Percentiles rank a stretch among this genome's conserved stretches.
These are phyloP conservation scores for Luscinia luscinia DNA, from an alignment of 2,797 vertebrate genomes.

Conservation along the genomic window DNA sequence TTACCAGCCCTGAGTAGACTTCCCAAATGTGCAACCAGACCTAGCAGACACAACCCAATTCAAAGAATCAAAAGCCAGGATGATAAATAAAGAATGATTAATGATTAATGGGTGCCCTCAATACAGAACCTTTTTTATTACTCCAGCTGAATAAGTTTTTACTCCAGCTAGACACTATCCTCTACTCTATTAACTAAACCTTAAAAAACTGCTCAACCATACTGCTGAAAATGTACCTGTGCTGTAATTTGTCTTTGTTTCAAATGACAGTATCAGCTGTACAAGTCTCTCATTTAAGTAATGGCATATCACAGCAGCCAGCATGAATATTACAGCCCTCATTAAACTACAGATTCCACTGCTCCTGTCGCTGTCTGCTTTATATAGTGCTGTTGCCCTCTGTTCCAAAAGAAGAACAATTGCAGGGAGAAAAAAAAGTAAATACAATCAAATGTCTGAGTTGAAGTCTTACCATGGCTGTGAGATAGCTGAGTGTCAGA, in stretches of 20 bases:
- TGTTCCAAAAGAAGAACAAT: not conserved
- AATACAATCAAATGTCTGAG: not conserved
- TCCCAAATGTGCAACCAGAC: not conserved
- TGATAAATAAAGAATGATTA: not conserved
- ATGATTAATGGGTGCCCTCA: not conserved
- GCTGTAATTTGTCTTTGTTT: not conserved
- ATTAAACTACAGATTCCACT: not conserved
- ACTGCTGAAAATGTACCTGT: not conserved
- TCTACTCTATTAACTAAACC: not conserved
- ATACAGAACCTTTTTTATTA: not conserved
- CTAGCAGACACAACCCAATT: rapidly evolving
- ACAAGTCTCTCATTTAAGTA: not conserved
- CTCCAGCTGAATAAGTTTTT: not conserved
- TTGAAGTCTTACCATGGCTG: not conserved
- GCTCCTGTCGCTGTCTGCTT: not conserved
- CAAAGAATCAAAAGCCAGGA: not conserved
- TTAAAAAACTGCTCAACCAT: not conserved
- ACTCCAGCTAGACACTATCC: not conserved
- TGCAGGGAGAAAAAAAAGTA: not conserved
- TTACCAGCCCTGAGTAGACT: not conserved
- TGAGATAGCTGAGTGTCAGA: not conserved
- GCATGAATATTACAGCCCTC: not conserved
- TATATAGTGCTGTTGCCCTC: not conserved
- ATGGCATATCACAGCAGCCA: not conserved
- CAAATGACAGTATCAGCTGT: not conserved